These are phyloP conservation scores for Saturnia pavonia DNA, from an alignment of 2,888 invertebrate genomes.

Conservation along the genomic window DNA sequence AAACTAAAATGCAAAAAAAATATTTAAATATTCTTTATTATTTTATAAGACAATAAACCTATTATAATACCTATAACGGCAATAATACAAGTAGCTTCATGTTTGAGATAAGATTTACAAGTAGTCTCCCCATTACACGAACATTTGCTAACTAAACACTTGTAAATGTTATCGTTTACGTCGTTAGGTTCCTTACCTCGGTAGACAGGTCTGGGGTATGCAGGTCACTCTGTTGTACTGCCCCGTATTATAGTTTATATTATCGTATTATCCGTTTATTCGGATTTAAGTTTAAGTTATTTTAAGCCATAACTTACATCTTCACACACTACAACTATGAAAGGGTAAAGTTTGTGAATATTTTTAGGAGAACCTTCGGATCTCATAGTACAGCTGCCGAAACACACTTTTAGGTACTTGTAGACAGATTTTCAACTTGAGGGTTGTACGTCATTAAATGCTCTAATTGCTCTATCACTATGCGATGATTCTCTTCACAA, in stretches of 20 bases:
- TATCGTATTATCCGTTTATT: background rate
- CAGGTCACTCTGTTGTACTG: background rate
- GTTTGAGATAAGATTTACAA: constrained; percentile 14
- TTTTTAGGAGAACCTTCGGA: too few species aligned
- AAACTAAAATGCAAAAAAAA: too few species aligned
- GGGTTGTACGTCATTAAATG: too few species aligned
- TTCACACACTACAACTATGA: background rate
- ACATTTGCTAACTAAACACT: constrained; percentile 21
- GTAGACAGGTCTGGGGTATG: background rate
- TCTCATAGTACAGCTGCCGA: too few species aligned
- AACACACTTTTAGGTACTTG: too few species aligned
- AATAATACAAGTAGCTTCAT: constrained; percentile 9
- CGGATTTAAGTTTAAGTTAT: background rate
- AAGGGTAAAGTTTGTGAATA: too few species aligned
- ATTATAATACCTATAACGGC: background rate
- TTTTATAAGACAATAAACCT: background rate
- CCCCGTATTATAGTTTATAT: too few species aligned
- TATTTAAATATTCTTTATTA: too few species aligned
- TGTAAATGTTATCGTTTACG: constrained; percentile 28
- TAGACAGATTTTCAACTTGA: too few species aligned
- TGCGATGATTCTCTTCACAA: too few species aligned
- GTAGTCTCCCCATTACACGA: constrained; percentile 8
- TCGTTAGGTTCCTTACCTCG: constrained; percentile 21
- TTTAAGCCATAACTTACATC: background rate
- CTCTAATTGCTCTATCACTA: too few species aligned